Percentiles rank a stretch among this genome's conserved stretches.
phyloP scores from a whole-genome alignment of 2,888 invertebrate species.

The Cryptocheilus praepositus region DNA sequence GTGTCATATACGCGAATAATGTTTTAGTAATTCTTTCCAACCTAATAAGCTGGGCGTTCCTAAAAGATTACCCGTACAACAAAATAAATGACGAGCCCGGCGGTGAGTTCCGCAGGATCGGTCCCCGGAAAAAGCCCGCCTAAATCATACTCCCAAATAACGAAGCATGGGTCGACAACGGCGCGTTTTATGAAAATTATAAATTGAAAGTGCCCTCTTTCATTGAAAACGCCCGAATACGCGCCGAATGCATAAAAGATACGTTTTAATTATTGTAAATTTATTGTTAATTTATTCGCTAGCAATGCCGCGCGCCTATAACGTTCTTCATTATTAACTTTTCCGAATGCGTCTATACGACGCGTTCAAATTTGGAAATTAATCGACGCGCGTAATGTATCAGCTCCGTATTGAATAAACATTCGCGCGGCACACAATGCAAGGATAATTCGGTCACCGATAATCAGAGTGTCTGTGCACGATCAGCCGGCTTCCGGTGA shows the following conservation, averaged over 20 bases:
- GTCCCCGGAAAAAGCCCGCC: too few relatives aligned
- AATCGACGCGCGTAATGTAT: slow-evolving; percentile 14
- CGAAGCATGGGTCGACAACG: too few relatives aligned
- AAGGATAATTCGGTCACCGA: slow-evolving; percentile 7
- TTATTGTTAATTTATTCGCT: background rate
- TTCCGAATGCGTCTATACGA: background rate
- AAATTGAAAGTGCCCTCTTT: background rate
- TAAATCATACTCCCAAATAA: too few relatives aligned
- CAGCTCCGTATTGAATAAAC: slow-evolving; percentile 16
- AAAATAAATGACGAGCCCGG: too few relatives aligned
- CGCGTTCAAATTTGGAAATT: slow-evolving; percentile 12
- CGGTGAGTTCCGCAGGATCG: too few relatives aligned
- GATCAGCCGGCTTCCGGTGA: too few relatives aligned
- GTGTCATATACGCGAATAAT: background rate
- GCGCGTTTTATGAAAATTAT: background rate
- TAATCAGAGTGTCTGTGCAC: too few relatives aligned
- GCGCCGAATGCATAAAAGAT: slow-evolving; percentile 1
- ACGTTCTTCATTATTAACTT: slow-evolving; percentile 3
- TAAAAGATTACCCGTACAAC: too few relatives aligned
- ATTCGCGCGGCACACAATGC: slow-evolving; percentile 8
- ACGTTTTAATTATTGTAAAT: slow-evolving; percentile 2
- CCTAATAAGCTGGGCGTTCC: too few relatives aligned
- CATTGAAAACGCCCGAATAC: background rate
- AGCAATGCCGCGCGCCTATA: background rate
- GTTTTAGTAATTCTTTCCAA: background rate